Evolutionary conservation across 2,113 vertebrate species (phyloP).

Genomic region (Rhea americana): DNA sequence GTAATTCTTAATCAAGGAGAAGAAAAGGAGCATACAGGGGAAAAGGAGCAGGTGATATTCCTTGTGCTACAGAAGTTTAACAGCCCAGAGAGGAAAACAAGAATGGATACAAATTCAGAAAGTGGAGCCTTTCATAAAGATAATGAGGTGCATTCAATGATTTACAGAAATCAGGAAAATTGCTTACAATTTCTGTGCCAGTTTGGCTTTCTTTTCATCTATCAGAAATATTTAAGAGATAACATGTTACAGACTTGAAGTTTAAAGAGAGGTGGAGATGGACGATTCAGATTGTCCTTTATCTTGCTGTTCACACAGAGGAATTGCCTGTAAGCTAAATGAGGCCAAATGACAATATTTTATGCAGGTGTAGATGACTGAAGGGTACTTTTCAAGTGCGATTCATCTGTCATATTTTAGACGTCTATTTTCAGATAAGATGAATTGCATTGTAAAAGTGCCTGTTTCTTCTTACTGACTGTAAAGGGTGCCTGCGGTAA

Average conservation of each 20-base stretch:
- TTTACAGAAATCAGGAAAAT: conserved; percentile 25
- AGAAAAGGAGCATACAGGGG: conserved; percentile 77
- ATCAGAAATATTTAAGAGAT: not conserved
- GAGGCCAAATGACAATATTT: not conserved
- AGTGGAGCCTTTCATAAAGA: not conserved
- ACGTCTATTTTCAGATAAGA: conserved; percentile 12
- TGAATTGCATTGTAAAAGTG: not conserved
- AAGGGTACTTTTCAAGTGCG: not conserved
- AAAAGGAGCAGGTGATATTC: conserved; percentile 81
- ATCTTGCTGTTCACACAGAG: not conserved
- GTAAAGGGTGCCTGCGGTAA: not conserved
- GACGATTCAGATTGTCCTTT: not conserved
- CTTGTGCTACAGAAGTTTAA: conserved; percentile 72
- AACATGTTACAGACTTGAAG: not conserved
- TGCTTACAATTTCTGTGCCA: conserved; percentile 9
- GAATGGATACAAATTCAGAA: not conserved
- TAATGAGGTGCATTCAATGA: conserved; percentile 28
- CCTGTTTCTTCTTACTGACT: not conserved
- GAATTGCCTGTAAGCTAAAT: not conserved
- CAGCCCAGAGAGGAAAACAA: not conserved
- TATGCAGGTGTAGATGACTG: not conserved
- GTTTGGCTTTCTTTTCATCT: not conserved
- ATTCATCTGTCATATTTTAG: conserved; percentile 13
- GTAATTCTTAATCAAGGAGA: conserved; percentile 75
- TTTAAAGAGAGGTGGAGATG: not conserved